A percentile compares a stretch with the other conserved stretches of the same genome.
These are phyloP conservation scores for Drosophila melanosoma DNA, from an alignment of 2,888 invertebrate genomes.

Conservation along the genomic window DNA sequence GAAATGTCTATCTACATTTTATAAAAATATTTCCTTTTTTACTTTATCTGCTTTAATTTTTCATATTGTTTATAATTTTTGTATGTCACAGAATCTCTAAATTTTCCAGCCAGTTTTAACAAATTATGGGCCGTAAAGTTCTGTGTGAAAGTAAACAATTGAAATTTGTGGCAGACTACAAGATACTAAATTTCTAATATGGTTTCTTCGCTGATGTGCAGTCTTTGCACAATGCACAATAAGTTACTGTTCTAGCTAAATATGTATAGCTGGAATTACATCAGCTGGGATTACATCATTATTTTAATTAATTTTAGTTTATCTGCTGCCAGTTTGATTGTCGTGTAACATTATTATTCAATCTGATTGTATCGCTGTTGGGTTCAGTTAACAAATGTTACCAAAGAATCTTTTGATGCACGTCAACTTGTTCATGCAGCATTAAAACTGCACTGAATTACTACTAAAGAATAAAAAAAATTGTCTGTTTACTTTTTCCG, in stretches of 20 bases:
- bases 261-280: too few species aligned
- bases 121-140: not conserved
- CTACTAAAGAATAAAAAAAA: not conserved
- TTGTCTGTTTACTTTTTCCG: not conserved
- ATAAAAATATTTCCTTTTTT: not conserved
- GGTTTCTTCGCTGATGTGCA: not conserved
- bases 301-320: not conserved
- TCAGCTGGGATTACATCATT: too few species aligned
- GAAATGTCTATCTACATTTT: not conserved
- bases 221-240: not conserved
- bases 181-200: not conserved
- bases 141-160: not conserved
- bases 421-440: not conserved
- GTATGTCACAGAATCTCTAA: not conserved
- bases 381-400: not conserved
- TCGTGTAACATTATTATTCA: not conserved
- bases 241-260: not conserved
- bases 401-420: not conserved
- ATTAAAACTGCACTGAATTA: not conserved
- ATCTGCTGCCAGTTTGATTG: not conserved
- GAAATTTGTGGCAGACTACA: not conserved
- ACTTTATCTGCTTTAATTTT: not conserved
- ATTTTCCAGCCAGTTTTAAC: not conserved
- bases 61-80: not conserved
- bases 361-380: not conserved